phyloP scores from a whole-genome alignment of 2,113 vertebrate species.

The Protobothrops mucrosquamatus region DNA sequence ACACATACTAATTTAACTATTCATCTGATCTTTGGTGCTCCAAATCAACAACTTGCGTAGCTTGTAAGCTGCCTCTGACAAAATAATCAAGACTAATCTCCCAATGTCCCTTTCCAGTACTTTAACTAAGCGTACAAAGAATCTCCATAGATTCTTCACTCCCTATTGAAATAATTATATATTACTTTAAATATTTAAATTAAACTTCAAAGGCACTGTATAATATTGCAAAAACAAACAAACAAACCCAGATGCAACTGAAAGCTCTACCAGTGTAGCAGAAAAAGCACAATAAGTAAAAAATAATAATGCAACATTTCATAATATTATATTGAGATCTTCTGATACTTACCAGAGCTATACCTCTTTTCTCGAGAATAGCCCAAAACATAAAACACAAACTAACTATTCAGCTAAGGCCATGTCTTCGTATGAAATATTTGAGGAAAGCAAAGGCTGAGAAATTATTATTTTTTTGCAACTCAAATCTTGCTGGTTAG shows the following conservation, averaged over 20 bases:
- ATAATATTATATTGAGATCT: neutral
- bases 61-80: neutral
- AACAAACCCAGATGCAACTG: neutral
- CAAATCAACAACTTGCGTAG: neutral
- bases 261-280: neutral
- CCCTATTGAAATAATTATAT: neutral
- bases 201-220: neutral
- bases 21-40: neutral
- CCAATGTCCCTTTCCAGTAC: neutral
- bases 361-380: neutral
- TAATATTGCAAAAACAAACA: neutral
- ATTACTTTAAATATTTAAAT: neutral
- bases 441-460: constrained; percentile 57
- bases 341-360: neutral
- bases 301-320: neutral
- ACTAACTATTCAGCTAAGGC: constrained; percentile 20
- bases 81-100: neutral
- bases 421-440: neutral
- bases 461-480: constrained; percentile 30
- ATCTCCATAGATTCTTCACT: neutral
- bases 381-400: neutral
- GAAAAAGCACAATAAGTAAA: neutral
- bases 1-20: neutral
- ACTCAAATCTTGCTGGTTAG: neutral
- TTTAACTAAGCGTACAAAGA: neutral